A percentile compares a stretch with the other conserved stretches of the same genome.
phyloP scores from a whole-genome alignment of 2,113 vertebrate species.

The Struthidea cinerea region DNA sequence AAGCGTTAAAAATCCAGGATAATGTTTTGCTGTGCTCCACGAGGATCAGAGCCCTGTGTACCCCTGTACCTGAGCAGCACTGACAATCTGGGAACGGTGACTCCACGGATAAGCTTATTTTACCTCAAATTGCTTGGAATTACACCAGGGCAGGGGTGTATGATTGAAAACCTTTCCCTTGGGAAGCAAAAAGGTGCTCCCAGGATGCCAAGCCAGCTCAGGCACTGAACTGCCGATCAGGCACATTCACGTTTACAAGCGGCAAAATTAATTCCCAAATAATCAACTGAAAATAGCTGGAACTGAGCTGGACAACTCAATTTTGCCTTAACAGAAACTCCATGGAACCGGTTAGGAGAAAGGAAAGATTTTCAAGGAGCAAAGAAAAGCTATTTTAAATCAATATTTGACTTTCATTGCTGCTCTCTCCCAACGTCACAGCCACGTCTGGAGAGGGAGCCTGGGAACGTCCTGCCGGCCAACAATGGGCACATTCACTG shows the following conservation, averaged over 20 bases:
- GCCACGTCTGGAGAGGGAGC: neutral
- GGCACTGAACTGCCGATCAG: neutral
- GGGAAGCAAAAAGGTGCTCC: neutral
- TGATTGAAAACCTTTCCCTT: neutral
- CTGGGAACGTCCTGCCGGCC: neutral
- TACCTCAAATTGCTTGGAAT: neutral
- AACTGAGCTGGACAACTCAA: neutral
- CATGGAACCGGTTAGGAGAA: neutral
- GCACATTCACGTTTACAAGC: neutral
- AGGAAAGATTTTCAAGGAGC: neutral
- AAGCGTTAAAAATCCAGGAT: neutral
- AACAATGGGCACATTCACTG: neutral
- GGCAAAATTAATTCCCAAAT: neutral
- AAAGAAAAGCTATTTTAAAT: neutral
- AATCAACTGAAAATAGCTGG: neutral
- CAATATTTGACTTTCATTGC: neutral
- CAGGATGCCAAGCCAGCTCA: neutral
- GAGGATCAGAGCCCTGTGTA: neutral
- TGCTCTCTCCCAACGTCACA: neutral
- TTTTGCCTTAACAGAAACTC: neutral
- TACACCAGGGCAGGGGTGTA: no score
- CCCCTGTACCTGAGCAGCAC: fast-evolving
- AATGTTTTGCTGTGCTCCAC: fast-evolving
- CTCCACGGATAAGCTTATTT: neutral
- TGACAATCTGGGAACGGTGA: neutral